Conservation (phyloP, 2,888 invertebrate genomes). For the Hydrotaea diabolus region DNA sequence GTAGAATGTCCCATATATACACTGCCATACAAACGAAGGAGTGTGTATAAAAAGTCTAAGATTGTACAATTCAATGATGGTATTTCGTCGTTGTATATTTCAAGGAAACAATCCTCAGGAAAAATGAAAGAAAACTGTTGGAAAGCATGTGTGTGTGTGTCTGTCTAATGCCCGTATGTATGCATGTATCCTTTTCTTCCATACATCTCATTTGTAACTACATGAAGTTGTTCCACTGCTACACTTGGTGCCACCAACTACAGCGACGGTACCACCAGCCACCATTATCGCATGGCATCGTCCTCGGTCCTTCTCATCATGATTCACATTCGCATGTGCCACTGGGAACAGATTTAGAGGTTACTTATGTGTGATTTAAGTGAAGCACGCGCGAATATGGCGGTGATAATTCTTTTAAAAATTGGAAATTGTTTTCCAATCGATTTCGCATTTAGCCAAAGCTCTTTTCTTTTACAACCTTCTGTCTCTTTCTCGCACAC, state of each 20-base stretch:
- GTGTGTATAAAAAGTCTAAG: not conserved
- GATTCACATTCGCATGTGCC: constrained; percentile 59
- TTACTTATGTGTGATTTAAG: constrained; percentile 81
- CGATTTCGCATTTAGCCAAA: constrained; percentile 80
- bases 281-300: constrained; percentile 24
- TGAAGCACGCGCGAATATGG: constrained; percentile 80
- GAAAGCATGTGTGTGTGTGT: too few species aligned
- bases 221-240: not conserved
- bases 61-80: not conserved
- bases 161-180: too few species aligned
- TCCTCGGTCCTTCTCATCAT: constrained; percentile 21
- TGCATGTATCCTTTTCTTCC: too few species aligned
- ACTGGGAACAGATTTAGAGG: constrained; percentile 79
- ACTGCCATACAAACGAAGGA: not conserved
- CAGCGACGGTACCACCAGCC: not conserved
- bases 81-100: not conserved
- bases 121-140: not conserved
- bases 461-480: constrained; percentile 68
- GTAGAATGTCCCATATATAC: too few species aligned
- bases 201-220: constrained; percentile 13
- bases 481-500: not conserved
- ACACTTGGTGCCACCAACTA: not conserved
- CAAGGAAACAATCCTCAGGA: not conserved
- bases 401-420: constrained; percentile 81
- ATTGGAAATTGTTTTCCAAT: constrained; percentile 81